A percentile compares a stretch with the other conserved stretches of the same genome.
phyloP scores from a whole-genome alignment of 2,888 invertebrate species.

The Hirtodrosophila trivittata region DNA sequence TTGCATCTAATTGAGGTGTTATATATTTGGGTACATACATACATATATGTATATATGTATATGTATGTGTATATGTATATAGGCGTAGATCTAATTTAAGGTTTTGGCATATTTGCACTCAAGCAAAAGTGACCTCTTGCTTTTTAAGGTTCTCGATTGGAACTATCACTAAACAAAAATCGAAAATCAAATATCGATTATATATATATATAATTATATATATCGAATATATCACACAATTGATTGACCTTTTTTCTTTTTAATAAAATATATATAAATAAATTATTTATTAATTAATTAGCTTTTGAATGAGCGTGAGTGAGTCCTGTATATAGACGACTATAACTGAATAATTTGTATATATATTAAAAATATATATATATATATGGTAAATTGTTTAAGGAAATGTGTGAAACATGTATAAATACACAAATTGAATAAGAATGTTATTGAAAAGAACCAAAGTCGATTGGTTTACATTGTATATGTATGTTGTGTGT shows the following conservation, averaged over 20 bases:
- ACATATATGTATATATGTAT: too few species aligned
- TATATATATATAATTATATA: neutral
- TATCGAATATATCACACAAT: constrained; percentile 49
- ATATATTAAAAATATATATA: neutral
- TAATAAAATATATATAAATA: constrained; percentile 33
- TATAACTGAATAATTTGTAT: neutral
- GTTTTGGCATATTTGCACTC: constrained; percentile 43
- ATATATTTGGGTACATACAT: neutral
- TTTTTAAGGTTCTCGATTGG: constrained; percentile 44
- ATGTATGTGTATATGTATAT: constrained; percentile 15
- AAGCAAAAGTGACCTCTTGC: constrained; percentile 33
- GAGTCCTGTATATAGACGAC: too few species aligned
- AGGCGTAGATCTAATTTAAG: too few species aligned
- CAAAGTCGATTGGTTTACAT: constrained; percentile 70
- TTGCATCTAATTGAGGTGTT: neutral
- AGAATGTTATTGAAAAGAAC: constrained; percentile 41
- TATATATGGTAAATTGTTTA: neutral
- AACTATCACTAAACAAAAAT: constrained; percentile 56
- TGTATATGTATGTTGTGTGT: constrained; percentile 47
- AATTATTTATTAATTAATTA: constrained; percentile 32
- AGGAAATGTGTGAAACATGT: constrained; percentile 46
- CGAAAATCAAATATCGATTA: constrained; percentile 22
- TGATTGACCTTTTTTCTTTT: constrained; percentile 33
- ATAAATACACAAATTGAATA: constrained; percentile 56
- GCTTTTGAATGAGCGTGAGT: constrained; percentile 2